Evolutionary conservation across 2,888 invertebrate genomes (phyloP).

Genomic region (Heliconius erato): DNA sequence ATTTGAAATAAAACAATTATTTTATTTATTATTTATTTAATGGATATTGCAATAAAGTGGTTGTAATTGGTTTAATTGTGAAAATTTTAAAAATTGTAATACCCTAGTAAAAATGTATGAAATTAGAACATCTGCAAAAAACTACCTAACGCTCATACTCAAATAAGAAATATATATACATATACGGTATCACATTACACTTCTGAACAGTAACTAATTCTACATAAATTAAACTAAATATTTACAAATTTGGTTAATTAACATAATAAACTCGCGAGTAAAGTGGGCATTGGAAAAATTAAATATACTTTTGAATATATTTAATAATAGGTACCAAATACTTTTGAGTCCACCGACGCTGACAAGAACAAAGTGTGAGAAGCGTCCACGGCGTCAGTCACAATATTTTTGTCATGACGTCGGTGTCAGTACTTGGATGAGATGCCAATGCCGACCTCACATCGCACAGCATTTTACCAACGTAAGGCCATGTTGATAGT

Average conservation of each 20-base stretch:
- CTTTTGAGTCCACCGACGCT: background rate
- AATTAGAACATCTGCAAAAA: conserved; percentile 52
- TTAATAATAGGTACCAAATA: too few species aligned
- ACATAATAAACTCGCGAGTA: background rate
- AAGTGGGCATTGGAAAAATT: background rate
- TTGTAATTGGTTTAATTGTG: conserved; percentile 26
- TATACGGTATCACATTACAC: conserved; percentile 76
- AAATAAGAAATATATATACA: conserved; percentile 60
- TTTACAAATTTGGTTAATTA: conserved; percentile 73
- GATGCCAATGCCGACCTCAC: background rate
- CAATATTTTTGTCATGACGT: background rate
- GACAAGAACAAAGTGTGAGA: background rate
- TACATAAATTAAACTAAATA: conserved; percentile 78
- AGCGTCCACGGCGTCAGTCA: background rate
- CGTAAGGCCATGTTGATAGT: conserved; percentile 7
- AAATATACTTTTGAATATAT: background rate
- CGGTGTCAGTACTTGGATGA: background rate
- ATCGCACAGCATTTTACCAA: background rate
- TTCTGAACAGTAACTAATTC: conserved; percentile 63
- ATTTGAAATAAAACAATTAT: conserved; percentile 7
- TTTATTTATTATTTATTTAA: conserved; percentile 36
- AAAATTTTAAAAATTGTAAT: conserved; percentile 38
- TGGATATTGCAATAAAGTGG: conserved; percentile 39
- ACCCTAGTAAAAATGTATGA: conserved; percentile 34
- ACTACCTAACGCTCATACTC: conserved; percentile 56